Percentiles rank a stretch among this genome's conserved stretches.
These are phyloP conservation scores for Pristionchus entomophagus DNA, from an alignment of 2,888 invertebrate species.

Conservation along the genomic window DNA sequence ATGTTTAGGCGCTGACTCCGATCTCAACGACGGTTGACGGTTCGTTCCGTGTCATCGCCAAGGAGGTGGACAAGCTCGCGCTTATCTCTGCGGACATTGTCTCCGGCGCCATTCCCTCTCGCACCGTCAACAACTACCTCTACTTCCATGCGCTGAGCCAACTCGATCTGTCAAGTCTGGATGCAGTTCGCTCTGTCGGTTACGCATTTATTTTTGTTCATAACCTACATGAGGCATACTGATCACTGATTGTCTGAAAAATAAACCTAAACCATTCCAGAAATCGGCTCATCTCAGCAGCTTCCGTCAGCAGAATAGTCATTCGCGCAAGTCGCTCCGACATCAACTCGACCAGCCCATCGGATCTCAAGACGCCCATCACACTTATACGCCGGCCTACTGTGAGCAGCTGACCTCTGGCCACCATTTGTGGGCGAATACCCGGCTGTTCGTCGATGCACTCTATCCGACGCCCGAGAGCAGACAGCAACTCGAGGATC, in stretches of 20 bases:
- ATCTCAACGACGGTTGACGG: neutral
- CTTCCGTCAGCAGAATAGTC: neutral
- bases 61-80: neutral
- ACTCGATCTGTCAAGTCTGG: neutral
- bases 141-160: neutral
- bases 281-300: neutral
- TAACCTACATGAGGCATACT: too few species aligned
- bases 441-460: constrained; percentile 68
- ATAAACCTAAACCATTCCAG: neutral
- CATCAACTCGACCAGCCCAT: neutral
- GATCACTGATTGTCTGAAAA: too few species aligned
- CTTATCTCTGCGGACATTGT: neutral
- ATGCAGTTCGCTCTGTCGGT: neutral
- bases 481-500: constrained; percentile 53
- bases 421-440: constrained; percentile 62
- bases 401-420: neutral
- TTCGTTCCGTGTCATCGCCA: neutral
- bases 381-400: neutral
- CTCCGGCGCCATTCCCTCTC: neutral
- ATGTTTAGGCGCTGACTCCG: neutral
- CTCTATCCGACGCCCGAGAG: constrained; percentile 58
- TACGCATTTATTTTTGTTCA: too few species aligned
- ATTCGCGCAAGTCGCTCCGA: too few species aligned
- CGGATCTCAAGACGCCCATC: neutral
- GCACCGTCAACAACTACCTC: constrained; percentile 36